Conservation (phyloP, 2,888 invertebrate species). For the Clitarchus hookeri region DNA sequence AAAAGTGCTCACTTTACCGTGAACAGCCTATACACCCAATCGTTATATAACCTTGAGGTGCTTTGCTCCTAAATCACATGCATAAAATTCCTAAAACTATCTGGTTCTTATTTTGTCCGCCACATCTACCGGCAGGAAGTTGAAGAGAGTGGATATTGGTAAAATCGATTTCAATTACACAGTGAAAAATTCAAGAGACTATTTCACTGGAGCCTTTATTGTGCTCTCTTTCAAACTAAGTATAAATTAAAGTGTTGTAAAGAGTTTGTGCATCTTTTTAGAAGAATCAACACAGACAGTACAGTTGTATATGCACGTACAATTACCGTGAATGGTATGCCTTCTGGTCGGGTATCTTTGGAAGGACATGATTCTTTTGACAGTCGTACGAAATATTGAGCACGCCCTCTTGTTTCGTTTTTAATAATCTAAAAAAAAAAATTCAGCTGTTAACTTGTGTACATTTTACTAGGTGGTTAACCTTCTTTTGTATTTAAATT, state of each 20-base stretch:
- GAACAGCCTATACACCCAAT: too few relatives aligned
- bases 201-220: not conserved
- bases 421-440: too few relatives aligned
- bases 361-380: too few relatives aligned
- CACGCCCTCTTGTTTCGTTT: too few relatives aligned
- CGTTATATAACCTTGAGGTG: too few relatives aligned
- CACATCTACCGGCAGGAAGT: not conserved
- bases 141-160: not conserved
- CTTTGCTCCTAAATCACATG: not conserved
- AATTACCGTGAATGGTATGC: not conserved
- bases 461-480: not conserved
- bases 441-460: not conserved
- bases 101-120: not conserved
- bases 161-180: not conserved
- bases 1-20: too few relatives aligned
- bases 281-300: not conserved
- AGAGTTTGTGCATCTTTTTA: not conserved
- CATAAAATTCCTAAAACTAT: not conserved
- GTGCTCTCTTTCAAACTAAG: too few relatives aligned
- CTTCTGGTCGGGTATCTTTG: too few relatives aligned
- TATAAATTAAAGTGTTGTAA: not conserved
- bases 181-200: not conserved
- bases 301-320: not conserved
- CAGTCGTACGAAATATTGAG: too few relatives aligned
- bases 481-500: not conserved